Evolutionary conservation across 2,888 invertebrate genomes (phyloP), one percentile per base, ranked within the genome.

Genomic region (Blera fallax): DNA sequence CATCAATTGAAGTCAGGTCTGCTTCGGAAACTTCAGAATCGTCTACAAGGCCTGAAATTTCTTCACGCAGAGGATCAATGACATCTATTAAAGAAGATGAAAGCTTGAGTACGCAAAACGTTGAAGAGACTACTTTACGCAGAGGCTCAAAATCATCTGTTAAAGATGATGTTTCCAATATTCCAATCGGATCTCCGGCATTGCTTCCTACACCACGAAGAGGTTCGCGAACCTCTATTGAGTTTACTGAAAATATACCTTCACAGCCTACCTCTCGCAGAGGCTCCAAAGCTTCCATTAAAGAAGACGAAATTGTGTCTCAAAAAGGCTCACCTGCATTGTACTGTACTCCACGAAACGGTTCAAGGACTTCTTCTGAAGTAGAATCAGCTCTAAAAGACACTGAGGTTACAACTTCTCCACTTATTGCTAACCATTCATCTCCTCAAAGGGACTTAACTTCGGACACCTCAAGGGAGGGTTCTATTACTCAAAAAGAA

Each of bases 141-240:
- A 16, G 40, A 8, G 16, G 16, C 8, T 52, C 37, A 6, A 76
- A 11, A 29, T 24, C 14, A 11, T 18, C 32, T 0, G 8, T 24
- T 1, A 58, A 48, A 24, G 32, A 40, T 1, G 77, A 69, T 16
- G 7, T 18, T 10, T 8, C 14, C 1, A 21, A 24, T 27, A 34
- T 72, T 43, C 45, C 18, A 34, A 73, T 50, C 4, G 69, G 21
- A 21, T 76, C 81, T 0, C 81, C 81, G n/a, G 62, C 40, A 2
- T 64, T 21, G n/a, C 48, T 76, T 18, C 76, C 81, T 2, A 78
- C 78, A 0, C 45, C 65, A 1, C 48, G 78, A n/a, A 50, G 60
- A 37, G 48, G n/a, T 1, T 78, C 82, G 6, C 37, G 50, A 16
- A 11, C 37, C 43, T 78, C 78, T 3, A 8, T 67, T 3, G 60